These are phyloP conservation scores for Phaetusa simplex DNA, from an alignment of 2,113 vertebrate species.

Conservation along the genomic window DNA sequence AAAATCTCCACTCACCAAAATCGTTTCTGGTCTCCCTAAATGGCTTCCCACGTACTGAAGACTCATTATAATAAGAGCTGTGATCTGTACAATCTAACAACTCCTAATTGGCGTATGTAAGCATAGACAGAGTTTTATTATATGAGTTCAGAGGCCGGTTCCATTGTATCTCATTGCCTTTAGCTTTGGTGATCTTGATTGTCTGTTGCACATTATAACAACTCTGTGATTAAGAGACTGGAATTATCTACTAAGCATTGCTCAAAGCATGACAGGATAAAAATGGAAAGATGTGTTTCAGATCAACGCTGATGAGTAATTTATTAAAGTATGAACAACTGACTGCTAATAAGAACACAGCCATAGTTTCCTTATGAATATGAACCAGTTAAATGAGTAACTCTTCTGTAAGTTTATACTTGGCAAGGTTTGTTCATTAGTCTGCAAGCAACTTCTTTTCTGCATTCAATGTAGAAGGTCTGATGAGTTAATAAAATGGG, in stretches of 20 bases:
- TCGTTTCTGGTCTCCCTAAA: neutral
- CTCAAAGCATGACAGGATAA: neutral
- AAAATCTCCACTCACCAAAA: neutral
- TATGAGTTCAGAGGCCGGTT: neutral
- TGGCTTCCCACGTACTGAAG: neutral
- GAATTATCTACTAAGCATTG: slow-evolving; percentile 13
- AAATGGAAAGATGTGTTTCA: slow-evolving; percentile 36
- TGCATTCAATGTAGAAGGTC: neutral
- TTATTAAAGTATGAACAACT: slow-evolving; percentile 38
- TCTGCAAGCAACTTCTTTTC: neutral
- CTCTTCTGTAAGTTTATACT: slow-evolving; percentile 6
- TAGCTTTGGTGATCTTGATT: neutral
- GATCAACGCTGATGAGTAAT: slow-evolving; percentile 31
- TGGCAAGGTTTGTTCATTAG: slow-evolving; percentile 42
- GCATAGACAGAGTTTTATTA: neutral
- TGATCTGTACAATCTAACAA: neutral
- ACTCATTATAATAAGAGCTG: neutral
- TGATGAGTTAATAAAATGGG: slow-evolving; percentile 3
- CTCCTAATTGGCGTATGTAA: neutral
- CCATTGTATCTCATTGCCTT: neutral
- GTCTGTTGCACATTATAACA: neutral
- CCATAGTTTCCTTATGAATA: slow-evolving; percentile 7
- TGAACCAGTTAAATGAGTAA: slow-evolving; percentile 40
- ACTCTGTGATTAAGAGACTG: neutral
- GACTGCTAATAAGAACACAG: neutral